Percentiles rank a stretch among this genome's conserved stretches.
These are phyloP conservation scores for Microctenopoma stevenorrisi DNA, from an alignment of 2,797 vertebrate species.

Conservation along the genomic window DNA sequence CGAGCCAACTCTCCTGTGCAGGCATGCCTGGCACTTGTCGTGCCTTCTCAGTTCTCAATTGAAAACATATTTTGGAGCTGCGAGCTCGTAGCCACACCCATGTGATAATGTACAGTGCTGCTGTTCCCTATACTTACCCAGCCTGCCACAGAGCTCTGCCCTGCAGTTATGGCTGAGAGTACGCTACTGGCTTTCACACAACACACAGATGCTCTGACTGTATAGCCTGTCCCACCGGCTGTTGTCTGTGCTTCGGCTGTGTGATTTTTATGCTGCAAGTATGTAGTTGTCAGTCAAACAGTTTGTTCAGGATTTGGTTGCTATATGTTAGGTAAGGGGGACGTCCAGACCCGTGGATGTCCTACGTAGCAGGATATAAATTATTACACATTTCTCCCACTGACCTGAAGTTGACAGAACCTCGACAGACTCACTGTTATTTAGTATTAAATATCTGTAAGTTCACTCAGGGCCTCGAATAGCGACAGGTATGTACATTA, in stretches of 20 bases:
- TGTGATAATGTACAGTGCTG: constrained; percentile 71
- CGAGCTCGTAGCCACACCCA: constrained; percentile 71
- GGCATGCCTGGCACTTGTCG: constrained; percentile 68
- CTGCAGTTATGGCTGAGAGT: constrained; percentile 72
- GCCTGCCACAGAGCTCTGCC: constrained; percentile 76
- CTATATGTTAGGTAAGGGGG: background rate
- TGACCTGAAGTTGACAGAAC: too few relatives aligned
- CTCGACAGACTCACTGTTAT: background rate
- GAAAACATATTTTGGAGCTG: constrained; percentile 61
- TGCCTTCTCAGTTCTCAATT: constrained; percentile 48
- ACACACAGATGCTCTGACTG: constrained; percentile 33
- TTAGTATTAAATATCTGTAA: background rate
- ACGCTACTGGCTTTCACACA: constrained; percentile 61
- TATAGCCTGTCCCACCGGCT: constrained; percentile 31
- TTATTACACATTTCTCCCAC: too few relatives aligned
- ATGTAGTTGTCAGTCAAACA: constrained; percentile 10
- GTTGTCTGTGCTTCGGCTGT: constrained; percentile 27
- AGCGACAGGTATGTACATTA: background rate
- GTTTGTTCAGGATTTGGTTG: too few relatives aligned
- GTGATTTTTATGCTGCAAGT: constrained; percentile 21
- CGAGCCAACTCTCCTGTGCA: constrained; percentile 55
- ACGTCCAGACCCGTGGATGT: background rate
- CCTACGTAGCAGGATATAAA: background rate
- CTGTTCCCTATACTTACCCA: constrained; percentile 80
- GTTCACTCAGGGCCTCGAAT: background rate